Base-by-base conservation (phyloP, 2,888 invertebrate genomes). In the Hyposoter dolosus region DNA sequence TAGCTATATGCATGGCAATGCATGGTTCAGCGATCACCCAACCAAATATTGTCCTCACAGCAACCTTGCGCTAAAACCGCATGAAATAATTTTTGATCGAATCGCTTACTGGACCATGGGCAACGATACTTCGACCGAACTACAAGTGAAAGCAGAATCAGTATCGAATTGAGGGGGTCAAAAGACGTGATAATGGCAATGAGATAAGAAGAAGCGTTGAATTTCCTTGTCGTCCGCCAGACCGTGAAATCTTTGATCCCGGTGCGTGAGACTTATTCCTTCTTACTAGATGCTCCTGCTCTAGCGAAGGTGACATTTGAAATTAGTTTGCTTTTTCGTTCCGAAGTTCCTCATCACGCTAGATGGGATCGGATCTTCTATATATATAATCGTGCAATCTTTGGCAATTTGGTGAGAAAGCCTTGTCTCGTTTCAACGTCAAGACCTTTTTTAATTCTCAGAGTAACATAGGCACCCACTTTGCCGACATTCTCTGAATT, bases 201-300 rank as follows among this genome's bases (percentile, higher is more conserved):
- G 66, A 53, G 40, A 17, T 2, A 35, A 19, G n/a, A 47, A 53
- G 40, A 19, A 32, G 50, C 43, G 45, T 32, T 53, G 84, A 45
- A 53, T 81, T 81, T 84, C 53, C 56, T 68, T 23, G 60, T 32
- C 53, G 72, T 72, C 76, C 77, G 66, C 56, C 72, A 81, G 72
- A 84, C 77, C 84, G 84, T 84, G 84, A 77, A 84, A 84, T 84
- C 84, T 84, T 84, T 81, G 84, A 81, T 84, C 72, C 81, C 53
- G 74, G 47, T 71, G 76, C 76, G 28, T 65, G 78, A 77, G 81
- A 77, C 75, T 77, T 75, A 68, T 60, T 72, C 77, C 81, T 81
- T 77, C 50, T 43, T 47, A 32, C 77, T 47, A 28, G 63, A 50
- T 63, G 65, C 56, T 56, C 65, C 40, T 40, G 40, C 40, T 40